Evolutionary conservation across 2,113 vertebrate species (phyloP), one percentile per base, ranked within the genome.

Genomic region (Chlamydotis undulata): DNA sequence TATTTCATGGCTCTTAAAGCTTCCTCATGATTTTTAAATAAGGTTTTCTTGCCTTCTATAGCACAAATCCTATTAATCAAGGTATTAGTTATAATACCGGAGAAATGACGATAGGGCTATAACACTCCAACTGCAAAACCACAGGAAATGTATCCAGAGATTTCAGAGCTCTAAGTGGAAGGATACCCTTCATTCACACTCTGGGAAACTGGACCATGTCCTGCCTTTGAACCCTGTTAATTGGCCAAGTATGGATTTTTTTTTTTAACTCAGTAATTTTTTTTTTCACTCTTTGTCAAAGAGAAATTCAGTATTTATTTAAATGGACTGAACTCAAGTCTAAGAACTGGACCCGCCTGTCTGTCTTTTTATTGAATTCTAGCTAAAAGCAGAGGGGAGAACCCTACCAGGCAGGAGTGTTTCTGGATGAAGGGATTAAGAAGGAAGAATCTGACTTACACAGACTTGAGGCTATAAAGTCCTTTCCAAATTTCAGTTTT

Each of bases 11-110:
- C 57, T 95, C 61, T 93, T 93, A 93, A 96, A 95, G 83, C 73
- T 94, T 95, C 83, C 86, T 96, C 95, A 96, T 92, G 95, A 94
- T 92, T 96, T 94, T 97, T 95, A 96, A 96, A 96, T 96, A 94
- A 84, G 69, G 9, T 25, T 17, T 53, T 52, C 19, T 93, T 87
- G 47, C 80, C 61, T 89, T 92, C 94, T 84, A 19, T 65, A 84
- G 61, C 91, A 89, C 89, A 92, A 96, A 96, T 94, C 94, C 87
- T 92, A 47, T 91, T 96, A 97, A 96, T 96, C 90, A 74, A 1
- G 6, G 93, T 70, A 94, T 96, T 94, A 93, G 94, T 80, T 94
- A 79, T 96, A 96, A 92, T 91, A 87, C 73, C 77, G 82, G 87
- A 86, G 73, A 94, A 94, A 94, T 85, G 61, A 89, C 0, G 35